Percentiles rank a stretch among this genome's conserved stretches.
Conservation (phyloP, 2,113 vertebrate species). For the Lycaon pictus region DNA sequence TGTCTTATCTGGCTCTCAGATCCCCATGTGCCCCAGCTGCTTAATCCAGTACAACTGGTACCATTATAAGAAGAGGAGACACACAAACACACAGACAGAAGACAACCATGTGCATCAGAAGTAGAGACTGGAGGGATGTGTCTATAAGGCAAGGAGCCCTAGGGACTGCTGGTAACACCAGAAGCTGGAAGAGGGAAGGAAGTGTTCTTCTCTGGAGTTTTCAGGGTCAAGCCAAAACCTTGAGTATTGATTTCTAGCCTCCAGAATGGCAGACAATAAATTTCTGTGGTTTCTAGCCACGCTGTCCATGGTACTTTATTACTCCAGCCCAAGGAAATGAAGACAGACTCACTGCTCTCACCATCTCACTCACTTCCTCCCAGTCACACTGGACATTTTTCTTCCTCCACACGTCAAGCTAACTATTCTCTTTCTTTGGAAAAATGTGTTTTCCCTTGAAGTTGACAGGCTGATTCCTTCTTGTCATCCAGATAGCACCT, state of each 20-base stretch:
- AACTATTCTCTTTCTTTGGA: neutral
- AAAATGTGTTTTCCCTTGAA: neutral
- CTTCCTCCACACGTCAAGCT: neutral
- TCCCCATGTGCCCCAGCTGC: neutral
- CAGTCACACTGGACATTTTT: neutral
- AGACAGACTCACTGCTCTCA: neutral
- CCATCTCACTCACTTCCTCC: rapidly evolving
- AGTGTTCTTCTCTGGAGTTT: neutral
- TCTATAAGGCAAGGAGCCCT: rapidly evolving
- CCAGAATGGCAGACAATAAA: neutral
- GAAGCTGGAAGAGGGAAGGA: too few species aligned
- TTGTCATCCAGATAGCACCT: neutral
- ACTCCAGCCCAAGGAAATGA: neutral
- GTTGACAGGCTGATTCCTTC: neutral
- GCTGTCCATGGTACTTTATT: neutral
- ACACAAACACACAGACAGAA: neutral
- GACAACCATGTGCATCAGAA: neutral
- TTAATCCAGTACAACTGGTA: neutral
- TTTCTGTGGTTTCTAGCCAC: neutral
- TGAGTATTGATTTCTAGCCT: neutral
- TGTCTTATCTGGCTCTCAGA: neutral
- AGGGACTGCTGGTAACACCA: neutral
- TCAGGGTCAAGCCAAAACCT: neutral
- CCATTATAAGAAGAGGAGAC: neutral
- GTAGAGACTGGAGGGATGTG: too few species aligned